A percentile compares a stretch with the other conserved stretches of the same genome.
Conservation (phyloP, 1,140 invertebrate genomes). For the Paraescarpia echinospica region DNA sequence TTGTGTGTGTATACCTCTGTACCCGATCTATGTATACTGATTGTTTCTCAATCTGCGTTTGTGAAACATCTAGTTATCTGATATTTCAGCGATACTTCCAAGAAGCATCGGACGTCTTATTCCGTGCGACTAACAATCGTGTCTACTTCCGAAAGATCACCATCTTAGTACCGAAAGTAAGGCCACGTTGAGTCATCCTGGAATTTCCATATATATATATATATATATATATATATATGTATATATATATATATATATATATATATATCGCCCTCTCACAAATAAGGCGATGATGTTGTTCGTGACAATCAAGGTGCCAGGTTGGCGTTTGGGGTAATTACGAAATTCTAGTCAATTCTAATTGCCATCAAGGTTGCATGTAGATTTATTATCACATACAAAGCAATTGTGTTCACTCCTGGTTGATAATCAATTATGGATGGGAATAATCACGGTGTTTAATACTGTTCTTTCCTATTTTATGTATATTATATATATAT, state of each 20-base stretch:
- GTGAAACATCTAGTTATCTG: background rate
- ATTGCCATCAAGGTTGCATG: background rate
- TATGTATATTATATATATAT: no score
- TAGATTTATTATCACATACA: no score
- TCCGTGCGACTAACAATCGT: background rate
- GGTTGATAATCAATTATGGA: no score
- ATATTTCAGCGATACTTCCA: background rate
- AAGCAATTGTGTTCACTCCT: no score
- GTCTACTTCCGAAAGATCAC: background rate
- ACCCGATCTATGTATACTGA: background rate
- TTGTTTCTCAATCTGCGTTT: background rate
- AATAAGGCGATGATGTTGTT: background rate
- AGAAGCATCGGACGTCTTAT: background rate
- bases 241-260: no score
- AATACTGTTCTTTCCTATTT: no score
- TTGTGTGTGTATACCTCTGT: background rate
- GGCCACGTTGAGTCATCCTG: background rate
- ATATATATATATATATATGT: no score
- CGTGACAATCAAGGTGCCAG: background rate
- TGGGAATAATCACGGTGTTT: no score
- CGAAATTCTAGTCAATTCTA: background rate
- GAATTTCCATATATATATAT: background rate
- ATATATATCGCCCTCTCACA: no score
- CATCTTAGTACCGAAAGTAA: background rate
- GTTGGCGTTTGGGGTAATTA: background rate